Evolutionary conservation across 2,888 invertebrate genomes (phyloP).

Genomic region (Scelioninae gen. 1): DNA sequence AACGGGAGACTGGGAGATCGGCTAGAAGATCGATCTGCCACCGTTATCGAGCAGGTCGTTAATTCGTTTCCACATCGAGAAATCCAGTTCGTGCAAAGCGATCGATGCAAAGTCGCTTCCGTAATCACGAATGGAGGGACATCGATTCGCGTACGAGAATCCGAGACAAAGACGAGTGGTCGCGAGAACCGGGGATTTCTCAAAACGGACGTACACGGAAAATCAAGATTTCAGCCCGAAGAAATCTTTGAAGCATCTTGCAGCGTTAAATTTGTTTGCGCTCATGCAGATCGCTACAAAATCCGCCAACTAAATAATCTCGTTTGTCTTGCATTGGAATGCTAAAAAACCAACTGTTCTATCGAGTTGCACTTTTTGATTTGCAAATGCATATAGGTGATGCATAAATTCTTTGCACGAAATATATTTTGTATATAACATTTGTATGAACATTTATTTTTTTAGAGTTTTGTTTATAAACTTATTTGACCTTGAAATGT

Average conservation of each 20-base stretch:
- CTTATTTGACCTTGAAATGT: too few relatives aligned
- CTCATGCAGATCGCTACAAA: constrained; percentile 45
- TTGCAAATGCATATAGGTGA: too few relatives aligned
- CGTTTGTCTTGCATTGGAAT: constrained; percentile 7
- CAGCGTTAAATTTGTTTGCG: constrained; percentile 58
- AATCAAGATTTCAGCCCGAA: constrained; percentile 59
- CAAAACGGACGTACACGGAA: constrained; percentile 46
- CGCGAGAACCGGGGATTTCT: constrained; percentile 60
- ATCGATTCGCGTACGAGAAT: constrained; percentile 64
- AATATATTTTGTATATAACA: too few relatives aligned
- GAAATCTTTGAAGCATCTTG: constrained; percentile 62
- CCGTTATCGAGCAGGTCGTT: constrained; percentile 72
- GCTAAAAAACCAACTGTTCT: background rate
- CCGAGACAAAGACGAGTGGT: constrained; percentile 71
- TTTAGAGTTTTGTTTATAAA: too few relatives aligned
- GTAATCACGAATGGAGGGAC: constrained; percentile 69
- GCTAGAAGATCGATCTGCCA: constrained; percentile 71
- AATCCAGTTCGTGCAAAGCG: constrained; percentile 72
- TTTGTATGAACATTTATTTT: too few relatives aligned
- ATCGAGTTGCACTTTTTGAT: too few relatives aligned
- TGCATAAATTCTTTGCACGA: too few relatives aligned
- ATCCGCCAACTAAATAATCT: constrained; percentile 55
- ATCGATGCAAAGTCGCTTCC: constrained; percentile 72
- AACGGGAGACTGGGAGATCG: constrained; percentile 68
- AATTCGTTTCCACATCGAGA: constrained; percentile 72